A percentile compares a stretch with the other conserved stretches of the same genome.
These are phyloP conservation scores for Argyrosomus regius DNA, from an alignment of 2,797 vertebrate species.

Conservation along the genomic window DNA sequence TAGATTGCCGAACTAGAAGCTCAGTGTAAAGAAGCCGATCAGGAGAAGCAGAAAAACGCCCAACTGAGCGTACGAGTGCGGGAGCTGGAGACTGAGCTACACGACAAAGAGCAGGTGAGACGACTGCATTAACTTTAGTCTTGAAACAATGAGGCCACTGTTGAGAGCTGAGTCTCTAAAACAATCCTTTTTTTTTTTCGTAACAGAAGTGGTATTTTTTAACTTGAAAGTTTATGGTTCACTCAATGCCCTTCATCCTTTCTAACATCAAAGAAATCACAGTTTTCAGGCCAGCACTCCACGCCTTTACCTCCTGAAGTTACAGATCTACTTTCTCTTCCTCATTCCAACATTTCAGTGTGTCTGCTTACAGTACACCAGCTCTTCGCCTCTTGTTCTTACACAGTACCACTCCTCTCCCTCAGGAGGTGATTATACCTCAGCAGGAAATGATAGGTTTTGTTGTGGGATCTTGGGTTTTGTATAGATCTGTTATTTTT, in stretches of 20 bases:
- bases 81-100: constrained; percentile 92
- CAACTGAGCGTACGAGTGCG: constrained; percentile 90
- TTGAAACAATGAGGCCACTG: background rate
- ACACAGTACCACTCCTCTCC: constrained; percentile 20
- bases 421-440: constrained; percentile 53
- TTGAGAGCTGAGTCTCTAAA: constrained; percentile 8
- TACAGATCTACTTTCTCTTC: constrained; percentile 14
- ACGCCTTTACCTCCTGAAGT: background rate
- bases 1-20: constrained; percentile 93
- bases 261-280: constrained; percentile 7
- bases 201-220: background rate
- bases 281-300: constrained; percentile 12
- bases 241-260: background rate
- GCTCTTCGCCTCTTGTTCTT: constrained; percentile 3
- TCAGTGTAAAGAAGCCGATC: constrained; percentile 90
- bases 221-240: constrained; percentile 13
- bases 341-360: background rate
- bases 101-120: constrained; percentile 93
- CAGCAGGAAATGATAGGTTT: constrained; percentile 30
- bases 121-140: background rate
- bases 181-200: background rate
- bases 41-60: constrained; percentile 91
- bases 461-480: constrained; percentile 30
- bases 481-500: constrained; percentile 30
- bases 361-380: background rate